Evolutionary conservation across 2,797 vertebrate species (phyloP).

Genomic region (Pseudomugil gertrudae): DNA sequence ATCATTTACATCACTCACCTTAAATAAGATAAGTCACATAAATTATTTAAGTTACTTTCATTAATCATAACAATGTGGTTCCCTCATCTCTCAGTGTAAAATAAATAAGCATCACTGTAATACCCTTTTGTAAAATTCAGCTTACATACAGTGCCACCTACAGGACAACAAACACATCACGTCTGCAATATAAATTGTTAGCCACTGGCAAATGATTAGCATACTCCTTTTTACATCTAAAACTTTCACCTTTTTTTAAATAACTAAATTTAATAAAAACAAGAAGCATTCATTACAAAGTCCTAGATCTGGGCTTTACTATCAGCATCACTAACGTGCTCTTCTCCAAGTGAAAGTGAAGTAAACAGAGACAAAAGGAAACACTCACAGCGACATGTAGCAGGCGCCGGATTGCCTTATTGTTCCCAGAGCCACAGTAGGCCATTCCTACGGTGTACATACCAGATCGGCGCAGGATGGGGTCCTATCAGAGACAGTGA

Average conservation of each 20-base stretch:
- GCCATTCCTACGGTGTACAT: conserved; percentile 99
- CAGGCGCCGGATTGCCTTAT: conserved; percentile 96
- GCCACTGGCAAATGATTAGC: neutral
- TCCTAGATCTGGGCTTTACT: neutral
- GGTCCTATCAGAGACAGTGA: conserved; percentile 78
- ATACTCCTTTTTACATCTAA: neutral
- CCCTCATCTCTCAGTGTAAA: neutral
- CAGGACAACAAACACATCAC: conserved; percentile 46
- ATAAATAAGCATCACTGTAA: neutral
- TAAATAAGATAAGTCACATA: conserved; percentile 36
- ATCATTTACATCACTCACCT: conserved; percentile 99
- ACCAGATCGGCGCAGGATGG: conserved; percentile 95
- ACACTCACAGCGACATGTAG: conserved; percentile 96
- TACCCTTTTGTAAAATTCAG: neutral
- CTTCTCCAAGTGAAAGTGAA: conserved; percentile 14
- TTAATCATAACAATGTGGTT: neutral
- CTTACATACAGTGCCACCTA: conserved; percentile 65
- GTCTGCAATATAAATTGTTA: neutral
- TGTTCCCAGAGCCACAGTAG: conserved; percentile 98
- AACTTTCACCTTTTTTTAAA: neutral
- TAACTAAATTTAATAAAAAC: neutral
- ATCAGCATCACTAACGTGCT: conserved; percentile 34
- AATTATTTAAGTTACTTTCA: too few species aligned
- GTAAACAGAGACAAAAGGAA: conserved; percentile 31
- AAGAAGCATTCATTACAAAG: neutral